A percentile compares a stretch with the other conserved stretches of the same genome.
Evolutionary conservation across 2,888 invertebrate genomes (phyloP).

Genomic region (Orchestes rusci): DNA sequence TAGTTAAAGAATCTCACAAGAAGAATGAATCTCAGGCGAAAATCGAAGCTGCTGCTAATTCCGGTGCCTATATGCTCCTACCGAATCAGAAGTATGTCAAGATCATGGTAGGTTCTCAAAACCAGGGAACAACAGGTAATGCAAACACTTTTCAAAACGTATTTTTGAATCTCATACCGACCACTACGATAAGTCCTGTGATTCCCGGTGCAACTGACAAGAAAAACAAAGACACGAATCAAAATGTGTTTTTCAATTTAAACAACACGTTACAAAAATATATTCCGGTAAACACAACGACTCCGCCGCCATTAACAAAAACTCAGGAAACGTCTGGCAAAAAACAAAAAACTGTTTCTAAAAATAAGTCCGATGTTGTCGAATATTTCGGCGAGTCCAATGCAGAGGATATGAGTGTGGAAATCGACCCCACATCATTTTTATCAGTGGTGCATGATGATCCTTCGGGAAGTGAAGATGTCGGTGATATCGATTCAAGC

Average conservation of each 20-base stretch:
- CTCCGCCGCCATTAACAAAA: slow-evolving; percentile 20
- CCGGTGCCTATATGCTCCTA: slow-evolving; percentile 33
- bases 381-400: slow-evolving; percentile 35
- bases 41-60: slow-evolving; percentile 21
- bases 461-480: slow-evolving; percentile 15
- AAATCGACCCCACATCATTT: slow-evolving; percentile 40
- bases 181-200: slow-evolving; percentile 27
- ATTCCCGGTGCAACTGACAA: slow-evolving; percentile 15
- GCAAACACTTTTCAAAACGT: slow-evolving; percentile 36
- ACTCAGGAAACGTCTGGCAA: slow-evolving; percentile 19
- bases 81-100: slow-evolving; percentile 38
- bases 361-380: slow-evolving; percentile 29
- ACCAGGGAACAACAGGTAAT: slow-evolving; percentile 27
- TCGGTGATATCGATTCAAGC: slow-evolving; percentile 17
- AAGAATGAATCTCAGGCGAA: slow-evolving; percentile 32
- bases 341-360: slow-evolving; percentile 15
- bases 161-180: slow-evolving; percentile 39
- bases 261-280: slow-evolving; percentile 38
- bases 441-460: slow-evolving; percentile 31
- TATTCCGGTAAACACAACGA: slow-evolving; percentile 30
- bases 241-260: slow-evolving; percentile 39
- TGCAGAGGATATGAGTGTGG: slow-evolving; percentile 41
- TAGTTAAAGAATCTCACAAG: slow-evolving; percentile 35
- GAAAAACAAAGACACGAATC: slow-evolving; percentile 36
- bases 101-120: slow-evolving; percentile 33